These are phyloP conservation scores for Drosophila incognita DNA, from an alignment of 2,888 invertebrate species.

Conservation along the genomic window DNA sequence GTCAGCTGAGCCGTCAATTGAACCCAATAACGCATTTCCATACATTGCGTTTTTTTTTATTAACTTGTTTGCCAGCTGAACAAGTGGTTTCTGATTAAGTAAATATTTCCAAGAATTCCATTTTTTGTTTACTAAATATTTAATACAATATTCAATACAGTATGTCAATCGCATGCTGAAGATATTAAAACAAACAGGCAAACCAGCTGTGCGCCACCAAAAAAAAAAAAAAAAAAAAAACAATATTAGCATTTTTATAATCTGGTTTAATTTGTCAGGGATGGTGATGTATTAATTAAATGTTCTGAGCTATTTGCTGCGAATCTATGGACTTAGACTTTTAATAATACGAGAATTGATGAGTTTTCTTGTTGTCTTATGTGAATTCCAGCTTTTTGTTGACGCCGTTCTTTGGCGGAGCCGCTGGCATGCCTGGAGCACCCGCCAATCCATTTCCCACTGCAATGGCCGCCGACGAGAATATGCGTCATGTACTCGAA, in stretches of 20 bases:
- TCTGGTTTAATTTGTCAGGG: neutral
- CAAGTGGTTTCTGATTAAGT: neutral
- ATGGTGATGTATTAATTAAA: neutral
- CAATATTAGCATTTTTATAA: neutral
- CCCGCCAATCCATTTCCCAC: constrained; percentile 77
- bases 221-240: neutral
- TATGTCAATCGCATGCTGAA: neutral
- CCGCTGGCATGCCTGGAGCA: constrained; percentile 83
- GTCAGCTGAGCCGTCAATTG: neutral
- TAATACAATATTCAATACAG: neutral
- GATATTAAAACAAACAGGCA: neutral
- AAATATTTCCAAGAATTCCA: neutral
- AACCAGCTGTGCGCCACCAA: neutral
- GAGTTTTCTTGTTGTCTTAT: neutral
- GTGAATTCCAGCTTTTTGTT: constrained; percentile 88
- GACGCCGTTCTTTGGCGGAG: constrained; percentile 92
- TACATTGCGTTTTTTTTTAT: neutral
- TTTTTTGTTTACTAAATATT: neutral
- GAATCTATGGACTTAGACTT: neutral
- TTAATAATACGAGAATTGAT: neutral
- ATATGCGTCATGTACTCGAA: constrained; percentile 94
- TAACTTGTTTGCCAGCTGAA: neutral
- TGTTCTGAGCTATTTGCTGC: neutral
- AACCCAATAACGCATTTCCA: neutral
- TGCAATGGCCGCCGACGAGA: constrained; percentile 89